Evolutionary conservation across 1,140 invertebrate genomes (phyloP), one percentile per base, ranked within the genome.

Genomic region (Plectrocnemia conspersa): DNA sequence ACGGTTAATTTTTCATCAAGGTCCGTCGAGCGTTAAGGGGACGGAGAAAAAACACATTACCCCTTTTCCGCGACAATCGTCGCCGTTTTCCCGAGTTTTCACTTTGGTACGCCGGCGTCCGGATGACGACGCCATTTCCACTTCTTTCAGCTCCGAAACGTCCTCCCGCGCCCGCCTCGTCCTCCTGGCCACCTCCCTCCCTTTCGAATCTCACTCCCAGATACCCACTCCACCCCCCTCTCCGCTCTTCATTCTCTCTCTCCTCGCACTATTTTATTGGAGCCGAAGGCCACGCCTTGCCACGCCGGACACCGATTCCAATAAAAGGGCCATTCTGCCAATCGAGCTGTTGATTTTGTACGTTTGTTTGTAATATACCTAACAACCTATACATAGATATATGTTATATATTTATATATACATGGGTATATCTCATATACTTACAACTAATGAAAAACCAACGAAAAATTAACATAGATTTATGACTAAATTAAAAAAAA

Each of bases 61-160:
- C n/a, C n/a, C n/a, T n/a, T n/a, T n/a, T n/a, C n/a, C n/a, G n/a
- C n/a, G n/a, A n/a, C n/a, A n/a, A n/a, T n/a, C n/a, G n/a, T n/a
- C n/a, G 2, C 38, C 4, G 15, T 41, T 41, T 41, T 27, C 32
- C 27, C 27, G 22, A 50, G 47, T 10, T 50, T 50, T 50, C 47
- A 15, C 2, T 50, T 50, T 11, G n/a, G 22, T 21, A 21, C 13
- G 2, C 47, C 33, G 47, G 21, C 47, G 32, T 38, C 47, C 47
- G 47, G 47, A 50, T 38, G 47, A 50, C 47, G 47, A 50, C 47
- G 47, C 47, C 47, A 50, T 50, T 50, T 50, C 47, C 47, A 50
- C 27, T 50, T 50, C 47, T 50, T 50, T 50, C 47, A 50, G 47
- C 33, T 29, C 10, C 25, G 24, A 29, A 55, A 40, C 41, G 7